These are phyloP conservation scores for Microchirus variegatus DNA, from an alignment of 2,797 vertebrate species.

Conservation along the genomic window DNA sequence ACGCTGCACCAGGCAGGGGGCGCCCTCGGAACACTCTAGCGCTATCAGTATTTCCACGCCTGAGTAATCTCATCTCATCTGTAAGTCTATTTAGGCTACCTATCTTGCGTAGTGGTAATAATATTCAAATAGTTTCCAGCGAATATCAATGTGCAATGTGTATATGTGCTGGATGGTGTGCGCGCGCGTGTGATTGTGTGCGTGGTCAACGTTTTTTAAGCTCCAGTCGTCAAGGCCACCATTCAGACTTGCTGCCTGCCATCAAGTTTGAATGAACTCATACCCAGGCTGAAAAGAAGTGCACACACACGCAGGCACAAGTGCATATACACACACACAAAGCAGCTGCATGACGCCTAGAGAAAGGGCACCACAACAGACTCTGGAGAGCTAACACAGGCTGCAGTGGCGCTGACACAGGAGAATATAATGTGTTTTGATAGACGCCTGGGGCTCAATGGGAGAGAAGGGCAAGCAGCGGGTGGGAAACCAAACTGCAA, in stretches of 20 bases:
- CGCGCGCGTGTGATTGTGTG: no score
- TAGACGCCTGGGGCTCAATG: constrained; percentile 28
- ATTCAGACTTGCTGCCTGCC: not conserved
- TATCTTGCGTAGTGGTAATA: no score
- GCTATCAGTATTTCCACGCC: no score
- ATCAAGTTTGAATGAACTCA: constrained; percentile 25
- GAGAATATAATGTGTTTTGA: constrained; percentile 54
- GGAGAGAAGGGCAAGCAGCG: constrained; percentile 18
- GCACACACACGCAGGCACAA: constrained; percentile 17
- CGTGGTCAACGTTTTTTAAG: constrained; percentile 3
- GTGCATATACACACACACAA: not conserved
- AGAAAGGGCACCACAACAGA: constrained; percentile 33
- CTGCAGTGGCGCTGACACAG: constrained; percentile 22
- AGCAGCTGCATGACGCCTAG: constrained; percentile 21
- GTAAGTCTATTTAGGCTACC: no score
- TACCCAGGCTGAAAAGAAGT: not conserved
- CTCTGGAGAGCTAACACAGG: not conserved
- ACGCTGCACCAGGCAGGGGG: no score
- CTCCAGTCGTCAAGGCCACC: constrained; percentile 11
- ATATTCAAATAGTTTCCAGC: no score
- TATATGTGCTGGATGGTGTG: no score
- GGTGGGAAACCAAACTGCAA: constrained; percentile 11
- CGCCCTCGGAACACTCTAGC: no score
- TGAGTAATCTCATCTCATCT: no score
- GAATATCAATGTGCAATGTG: no score